Evolutionary conservation across 2,888 invertebrate species (phyloP).

Genomic region (Mimumesa dahlbomi): DNA sequence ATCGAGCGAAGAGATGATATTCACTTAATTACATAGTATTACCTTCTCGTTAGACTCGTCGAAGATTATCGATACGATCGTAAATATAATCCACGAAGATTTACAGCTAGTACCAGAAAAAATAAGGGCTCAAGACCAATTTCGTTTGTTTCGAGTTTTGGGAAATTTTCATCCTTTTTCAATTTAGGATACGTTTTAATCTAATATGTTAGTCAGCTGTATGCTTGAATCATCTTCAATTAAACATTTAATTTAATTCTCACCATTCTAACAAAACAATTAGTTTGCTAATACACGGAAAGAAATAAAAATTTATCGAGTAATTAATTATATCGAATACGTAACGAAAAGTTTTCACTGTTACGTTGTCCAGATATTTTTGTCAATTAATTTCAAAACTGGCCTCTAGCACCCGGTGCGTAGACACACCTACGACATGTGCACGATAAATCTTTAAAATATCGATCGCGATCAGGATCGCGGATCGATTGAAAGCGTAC

Average conservation of each 20-base stretch:
- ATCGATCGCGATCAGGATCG: slow-evolving; percentile 45
- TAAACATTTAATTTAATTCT: too few relatives aligned
- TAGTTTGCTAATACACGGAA: neutral
- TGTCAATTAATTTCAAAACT: slow-evolving; percentile 25
- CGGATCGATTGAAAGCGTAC: slow-evolving; percentile 47
- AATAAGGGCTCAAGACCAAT: slow-evolving; percentile 50
- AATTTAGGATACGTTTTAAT: too few relatives aligned
- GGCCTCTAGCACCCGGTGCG: slow-evolving; percentile 51
- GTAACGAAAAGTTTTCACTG: too few relatives aligned
- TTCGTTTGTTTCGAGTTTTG: slow-evolving; percentile 15
- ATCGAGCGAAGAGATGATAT: neutral
- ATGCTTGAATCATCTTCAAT: too few relatives aligned
- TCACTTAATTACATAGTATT: neutral
- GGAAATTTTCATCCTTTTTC: neutral
- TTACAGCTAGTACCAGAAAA: slow-evolving; percentile 58
- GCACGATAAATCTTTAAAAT: slow-evolving; percentile 64
- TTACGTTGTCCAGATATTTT: too few relatives aligned
- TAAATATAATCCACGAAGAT: slow-evolving; percentile 39
- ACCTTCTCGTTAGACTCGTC: slow-evolving; percentile 8
- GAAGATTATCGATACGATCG: slow-evolving; percentile 11
- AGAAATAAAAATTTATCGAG: too few relatives aligned
- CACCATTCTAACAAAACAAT: too few relatives aligned
- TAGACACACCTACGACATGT: slow-evolving; percentile 67
- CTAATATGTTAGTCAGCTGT: too few relatives aligned
- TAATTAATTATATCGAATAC: too few relatives aligned